phyloP scores from a whole-genome alignment of 2,113 vertebrate species.

The Megalops atlanticus region DNA sequence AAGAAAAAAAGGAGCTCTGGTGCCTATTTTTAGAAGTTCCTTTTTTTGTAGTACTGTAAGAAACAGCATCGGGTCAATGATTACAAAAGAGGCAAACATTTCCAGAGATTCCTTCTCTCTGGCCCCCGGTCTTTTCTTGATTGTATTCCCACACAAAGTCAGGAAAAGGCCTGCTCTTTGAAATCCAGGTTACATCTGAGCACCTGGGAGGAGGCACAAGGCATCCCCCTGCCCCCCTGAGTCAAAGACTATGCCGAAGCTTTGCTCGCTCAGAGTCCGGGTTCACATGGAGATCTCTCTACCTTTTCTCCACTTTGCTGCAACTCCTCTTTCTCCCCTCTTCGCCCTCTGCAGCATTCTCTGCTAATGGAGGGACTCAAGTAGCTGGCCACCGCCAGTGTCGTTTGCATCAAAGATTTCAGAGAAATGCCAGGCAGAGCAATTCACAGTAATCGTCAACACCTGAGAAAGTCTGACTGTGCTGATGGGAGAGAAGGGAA shows the following conservation, averaged over 20 bases:
- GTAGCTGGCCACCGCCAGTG: not conserved
- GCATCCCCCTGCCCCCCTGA: not conserved
- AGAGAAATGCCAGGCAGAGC: not conserved
- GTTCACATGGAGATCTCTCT: too few species aligned
- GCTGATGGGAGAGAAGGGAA: not conserved
- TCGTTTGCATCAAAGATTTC: not conserved
- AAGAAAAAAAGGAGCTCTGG: constrained; percentile 8
- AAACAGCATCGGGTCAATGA: constrained; percentile 45
- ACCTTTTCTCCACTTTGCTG: not conserved
- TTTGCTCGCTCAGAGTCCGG: too few species aligned
- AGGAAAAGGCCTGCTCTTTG: constrained; percentile 69
- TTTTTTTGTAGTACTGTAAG: constrained; percentile 62
- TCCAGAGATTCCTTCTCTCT: constrained; percentile 22
- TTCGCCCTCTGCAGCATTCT: not conserved
- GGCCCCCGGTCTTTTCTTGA: constrained; percentile 39
- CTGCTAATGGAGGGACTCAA: not conserved
- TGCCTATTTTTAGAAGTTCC: constrained; percentile 17
- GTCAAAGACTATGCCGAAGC: too few species aligned
- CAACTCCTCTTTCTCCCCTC: not conserved
- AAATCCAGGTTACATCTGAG: constrained; percentile 20
- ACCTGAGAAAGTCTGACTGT: not conserved
- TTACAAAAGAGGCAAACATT: constrained; percentile 46
- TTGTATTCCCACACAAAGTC: constrained; percentile 76
- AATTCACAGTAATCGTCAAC: not conserved
- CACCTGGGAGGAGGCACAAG: not conserved